Conservation (phyloP, 2,113 vertebrate genomes). For the Notiomystis cincta region DNA sequence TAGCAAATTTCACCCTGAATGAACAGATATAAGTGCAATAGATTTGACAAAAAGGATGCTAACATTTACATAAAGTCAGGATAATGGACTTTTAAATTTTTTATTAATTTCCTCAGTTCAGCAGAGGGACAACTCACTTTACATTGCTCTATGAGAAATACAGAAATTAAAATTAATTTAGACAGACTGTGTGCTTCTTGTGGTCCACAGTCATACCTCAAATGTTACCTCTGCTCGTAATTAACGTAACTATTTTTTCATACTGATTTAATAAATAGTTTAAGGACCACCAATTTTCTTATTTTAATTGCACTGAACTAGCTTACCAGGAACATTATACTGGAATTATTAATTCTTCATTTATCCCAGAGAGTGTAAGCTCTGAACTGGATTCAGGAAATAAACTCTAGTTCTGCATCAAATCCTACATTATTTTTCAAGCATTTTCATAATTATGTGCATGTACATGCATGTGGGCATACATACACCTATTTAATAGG, state of each 20-base stretch:
- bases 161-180: background rate
- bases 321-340: background rate
- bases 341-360: background rate
- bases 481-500: rapidly evolving
- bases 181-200: background rate
- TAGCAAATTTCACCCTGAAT: background rate
- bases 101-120: background rate
- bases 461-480: rapidly evolving
- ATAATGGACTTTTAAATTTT: background rate
- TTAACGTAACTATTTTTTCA: background rate
- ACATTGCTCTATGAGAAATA: background rate
- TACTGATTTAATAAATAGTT: background rate
- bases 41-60: background rate
- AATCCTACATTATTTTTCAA: background rate
- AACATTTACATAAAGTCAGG: background rate
- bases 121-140: background rate
- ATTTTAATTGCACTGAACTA: background rate
- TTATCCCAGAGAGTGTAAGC: background rate
- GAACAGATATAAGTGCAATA: background rate
- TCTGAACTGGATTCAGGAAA: background rate
- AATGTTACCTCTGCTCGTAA: background rate
- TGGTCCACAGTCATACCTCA: background rate
- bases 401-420: background rate
- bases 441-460: background rate
- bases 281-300: background rate